These are phyloP conservation scores for Gymnothorax javanicus DNA, from an alignment of 2,797 vertebrate species.

Conservation along the genomic window DNA sequence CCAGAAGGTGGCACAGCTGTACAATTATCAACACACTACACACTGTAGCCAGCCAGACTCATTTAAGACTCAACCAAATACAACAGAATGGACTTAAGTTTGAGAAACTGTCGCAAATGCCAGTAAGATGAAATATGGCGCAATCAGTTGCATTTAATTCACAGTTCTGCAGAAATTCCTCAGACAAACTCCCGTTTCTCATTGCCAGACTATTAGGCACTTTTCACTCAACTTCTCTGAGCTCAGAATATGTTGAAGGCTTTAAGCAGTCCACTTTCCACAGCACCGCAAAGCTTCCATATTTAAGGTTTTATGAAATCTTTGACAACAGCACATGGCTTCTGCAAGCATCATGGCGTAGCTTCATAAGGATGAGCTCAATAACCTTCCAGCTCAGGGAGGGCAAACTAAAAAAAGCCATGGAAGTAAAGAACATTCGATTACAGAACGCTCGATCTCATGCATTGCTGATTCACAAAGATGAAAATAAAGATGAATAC, in stretches of 20 bases:
- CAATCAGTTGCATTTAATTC: not conserved
- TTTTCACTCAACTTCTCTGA: not conserved
- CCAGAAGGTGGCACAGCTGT: not conserved
- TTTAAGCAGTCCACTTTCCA: not conserved
- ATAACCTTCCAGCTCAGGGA: not conserved
- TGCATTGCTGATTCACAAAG: not conserved
- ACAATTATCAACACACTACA: not conserved
- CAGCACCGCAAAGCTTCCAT: not conserved
- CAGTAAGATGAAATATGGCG: not conserved
- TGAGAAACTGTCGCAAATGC: not conserved
- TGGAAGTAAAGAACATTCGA: not conserved
- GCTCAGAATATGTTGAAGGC: constrained; percentile 2
- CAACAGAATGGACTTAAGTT: not conserved
- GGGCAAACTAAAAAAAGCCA: not conserved
- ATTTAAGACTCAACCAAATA: not conserved
- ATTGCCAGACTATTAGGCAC: not conserved
- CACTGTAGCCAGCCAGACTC: not conserved
- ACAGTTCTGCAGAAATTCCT: not conserved
- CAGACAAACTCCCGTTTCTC: not conserved
- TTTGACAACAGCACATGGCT: not conserved
- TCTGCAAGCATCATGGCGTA: not conserved
- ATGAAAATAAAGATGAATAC: too few species aligned
- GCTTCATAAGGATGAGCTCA: not conserved
- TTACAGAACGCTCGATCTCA: not conserved
- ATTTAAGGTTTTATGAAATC: constrained; percentile 7